Base-by-base conservation (phyloP, 2,797 vertebrate species). In the Steatocranus sp. region DNA sequence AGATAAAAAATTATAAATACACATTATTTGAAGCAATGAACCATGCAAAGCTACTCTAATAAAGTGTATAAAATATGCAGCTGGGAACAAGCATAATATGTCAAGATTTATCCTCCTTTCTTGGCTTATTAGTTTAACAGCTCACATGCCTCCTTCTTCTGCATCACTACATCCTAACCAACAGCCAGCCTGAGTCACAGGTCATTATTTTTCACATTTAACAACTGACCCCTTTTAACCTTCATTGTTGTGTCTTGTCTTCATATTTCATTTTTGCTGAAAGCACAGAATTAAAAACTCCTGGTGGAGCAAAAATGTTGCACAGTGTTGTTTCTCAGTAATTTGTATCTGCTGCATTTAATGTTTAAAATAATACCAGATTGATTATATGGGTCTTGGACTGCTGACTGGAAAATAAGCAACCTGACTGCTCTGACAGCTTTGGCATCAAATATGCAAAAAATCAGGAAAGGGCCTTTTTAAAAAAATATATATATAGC, bases 51-150 rank as follows among this genome's bases (percentile, higher is more conserved):
- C 23, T 46, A 27, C 66, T 18, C 9, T 27, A 46, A 25, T 46
- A 1, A 46, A 46, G 6, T 0, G 4, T 41, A 46, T 27, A 18
- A 46, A 11, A 8, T 30, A 30, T 0, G 0, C 14, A 25, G 6
- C 41, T 27, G 66, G 0, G 41, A 70, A 18, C 23, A 46, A 27
- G 14, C 23, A 46, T 0, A 18, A 73, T n/a, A 2, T 48, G 41
- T 30, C 66, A 73, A n/a, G 41, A 73, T 48, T 73, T 48, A 18
- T 27, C 25, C 41, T 73, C 7, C 6, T 27, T 73, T 73, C 25
- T 27, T 73, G 10, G 41, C 15, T 48, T 73, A 73, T 3, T 48
- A 18, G 25, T 12, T 30, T 48, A 73, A 73, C 41, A 48, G 25
- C 41, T 30, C 66, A 8, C 23, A 48, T 48, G 15, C 10, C 3